Conservation (phyloP, 2,888 invertebrate species). For the Criorhina ranunculi region DNA sequence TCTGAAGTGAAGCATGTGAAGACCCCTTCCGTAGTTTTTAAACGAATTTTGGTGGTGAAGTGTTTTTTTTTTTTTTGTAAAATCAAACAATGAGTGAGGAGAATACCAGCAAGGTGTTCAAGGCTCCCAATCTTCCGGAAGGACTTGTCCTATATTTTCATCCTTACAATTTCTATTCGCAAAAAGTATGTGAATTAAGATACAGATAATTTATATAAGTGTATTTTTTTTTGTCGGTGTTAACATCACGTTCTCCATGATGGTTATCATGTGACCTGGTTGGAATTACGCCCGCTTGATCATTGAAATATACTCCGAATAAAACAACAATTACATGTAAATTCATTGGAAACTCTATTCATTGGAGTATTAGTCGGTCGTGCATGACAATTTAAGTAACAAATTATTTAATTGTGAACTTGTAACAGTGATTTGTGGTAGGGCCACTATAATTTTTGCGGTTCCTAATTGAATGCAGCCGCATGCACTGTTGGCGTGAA, state of each 20-base stretch:
- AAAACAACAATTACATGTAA: conserved; percentile 3
- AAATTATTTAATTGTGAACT: neutral
- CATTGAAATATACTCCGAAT: neutral
- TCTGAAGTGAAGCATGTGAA: conserved; percentile 62
- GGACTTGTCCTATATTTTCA: conserved; percentile 88
- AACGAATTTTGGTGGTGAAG: neutral
- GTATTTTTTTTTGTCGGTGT: neutral
- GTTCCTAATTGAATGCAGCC: no score
- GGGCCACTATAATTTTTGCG: neutral
- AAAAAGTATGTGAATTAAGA: conserved; percentile 87
- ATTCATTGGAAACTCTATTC: conserved; percentile 4
- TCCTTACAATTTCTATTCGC: conserved; percentile 90
- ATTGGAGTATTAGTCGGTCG: conserved; percentile 1
- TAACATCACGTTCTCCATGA: conserved; percentile 6
- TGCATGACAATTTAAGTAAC: conserved; percentile 12
- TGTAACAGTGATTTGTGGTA: neutral
- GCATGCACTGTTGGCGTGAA: neutral
- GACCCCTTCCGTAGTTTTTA: conserved; percentile 2
- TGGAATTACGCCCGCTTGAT: conserved; percentile 16
- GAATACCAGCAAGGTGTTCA: conserved; percentile 79
- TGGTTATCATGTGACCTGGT: conserved; percentile 44
- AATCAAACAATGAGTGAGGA: conserved; percentile 57
- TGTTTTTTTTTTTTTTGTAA: no score
- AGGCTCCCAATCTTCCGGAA: conserved; percentile 81
- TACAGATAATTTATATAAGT: neutral